These are phyloP conservation scores for Ellobium chinense DNA, from an alignment of 2,888 invertebrate genomes.

Conservation along the genomic window DNA sequence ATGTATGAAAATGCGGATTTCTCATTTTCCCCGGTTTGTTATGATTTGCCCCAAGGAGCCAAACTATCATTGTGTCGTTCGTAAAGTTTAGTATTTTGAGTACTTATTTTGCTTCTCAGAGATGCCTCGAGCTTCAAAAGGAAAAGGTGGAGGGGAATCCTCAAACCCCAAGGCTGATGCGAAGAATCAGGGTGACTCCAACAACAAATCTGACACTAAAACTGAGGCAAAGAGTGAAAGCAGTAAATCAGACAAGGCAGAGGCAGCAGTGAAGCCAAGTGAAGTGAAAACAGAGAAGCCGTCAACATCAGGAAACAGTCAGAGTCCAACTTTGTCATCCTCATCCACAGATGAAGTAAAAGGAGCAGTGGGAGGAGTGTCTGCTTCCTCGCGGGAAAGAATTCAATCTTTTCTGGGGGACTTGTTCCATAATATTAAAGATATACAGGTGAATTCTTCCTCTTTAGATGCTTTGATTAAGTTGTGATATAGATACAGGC, in stretches of 20 bases:
- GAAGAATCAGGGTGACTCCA: constrained; percentile 3
- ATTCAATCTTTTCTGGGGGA: constrained; percentile 89
- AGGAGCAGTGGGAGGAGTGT: constrained; percentile 29
- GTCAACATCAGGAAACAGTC: constrained; percentile 2
- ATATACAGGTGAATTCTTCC: constrained; percentile 83
- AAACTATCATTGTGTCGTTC: too few relatives aligned
- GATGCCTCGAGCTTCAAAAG: constrained; percentile 37
- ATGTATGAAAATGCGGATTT: too few relatives aligned
- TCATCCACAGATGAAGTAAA: constrained; percentile 32
- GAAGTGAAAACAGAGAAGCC: constrained; percentile 14
- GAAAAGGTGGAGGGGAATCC: constrained; percentile 23
- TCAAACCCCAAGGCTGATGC: constrained; percentile 2
- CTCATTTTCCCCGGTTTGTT: too few relatives aligned
- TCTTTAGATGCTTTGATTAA: too few relatives aligned
- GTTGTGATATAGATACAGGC: too few relatives aligned
- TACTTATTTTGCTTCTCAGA: constrained; percentile 14
- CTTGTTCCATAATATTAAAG: constrained; percentile 87
- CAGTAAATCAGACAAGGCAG: background rate
- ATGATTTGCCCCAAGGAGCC: too few relatives aligned
- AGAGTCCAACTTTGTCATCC: constrained; percentile 38
- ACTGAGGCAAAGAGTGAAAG: constrained; percentile 15
- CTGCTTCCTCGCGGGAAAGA: constrained; percentile 53
- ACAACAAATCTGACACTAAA: constrained; percentile 24
- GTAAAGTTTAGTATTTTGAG: background rate
- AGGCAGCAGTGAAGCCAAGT: background rate